Conservation (phyloP, 2,113 vertebrate species). For the Callipepla squamata region DNA sequence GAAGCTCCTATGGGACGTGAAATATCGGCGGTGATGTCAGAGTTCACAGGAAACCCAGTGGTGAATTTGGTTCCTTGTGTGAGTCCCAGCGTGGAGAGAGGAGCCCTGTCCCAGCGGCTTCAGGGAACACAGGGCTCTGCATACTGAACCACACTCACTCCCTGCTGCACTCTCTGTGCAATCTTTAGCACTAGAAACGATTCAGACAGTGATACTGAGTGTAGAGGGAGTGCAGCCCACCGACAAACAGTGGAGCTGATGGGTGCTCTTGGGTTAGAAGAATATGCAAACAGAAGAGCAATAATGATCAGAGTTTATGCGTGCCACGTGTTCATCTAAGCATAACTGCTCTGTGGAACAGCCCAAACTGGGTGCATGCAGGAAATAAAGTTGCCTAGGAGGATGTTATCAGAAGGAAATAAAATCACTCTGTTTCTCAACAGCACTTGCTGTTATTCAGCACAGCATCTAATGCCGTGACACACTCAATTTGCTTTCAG, state of each 20-base stretch:
- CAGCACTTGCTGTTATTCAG: background rate
- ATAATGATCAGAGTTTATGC: accelerated
- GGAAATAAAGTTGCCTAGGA: conserved; percentile 13
- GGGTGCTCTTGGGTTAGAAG: background rate
- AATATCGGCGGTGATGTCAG: background rate
- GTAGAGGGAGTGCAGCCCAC: accelerated
- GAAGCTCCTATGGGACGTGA: background rate
- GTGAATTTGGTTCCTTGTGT: background rate
- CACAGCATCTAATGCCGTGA: background rate
- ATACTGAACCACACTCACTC: background rate
- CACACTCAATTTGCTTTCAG: background rate
- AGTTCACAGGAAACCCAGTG: background rate
- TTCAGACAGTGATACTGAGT: accelerated
- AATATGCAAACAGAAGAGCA: background rate
- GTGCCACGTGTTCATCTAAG: accelerated
- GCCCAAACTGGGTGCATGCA: background rate
- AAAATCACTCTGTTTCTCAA: background rate
- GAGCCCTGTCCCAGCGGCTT: background rate
- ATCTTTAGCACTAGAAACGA: background rate
- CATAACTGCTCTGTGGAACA: background rate
- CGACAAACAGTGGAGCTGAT: background rate
- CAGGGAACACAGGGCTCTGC: background rate
- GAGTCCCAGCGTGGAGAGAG: background rate
- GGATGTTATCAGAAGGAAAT: conserved; percentile 32
- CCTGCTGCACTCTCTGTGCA: background rate